Evolutionary conservation across 92 coral and sea anemone species (phyloP).

Genomic region (Muricea muricata): DNA sequence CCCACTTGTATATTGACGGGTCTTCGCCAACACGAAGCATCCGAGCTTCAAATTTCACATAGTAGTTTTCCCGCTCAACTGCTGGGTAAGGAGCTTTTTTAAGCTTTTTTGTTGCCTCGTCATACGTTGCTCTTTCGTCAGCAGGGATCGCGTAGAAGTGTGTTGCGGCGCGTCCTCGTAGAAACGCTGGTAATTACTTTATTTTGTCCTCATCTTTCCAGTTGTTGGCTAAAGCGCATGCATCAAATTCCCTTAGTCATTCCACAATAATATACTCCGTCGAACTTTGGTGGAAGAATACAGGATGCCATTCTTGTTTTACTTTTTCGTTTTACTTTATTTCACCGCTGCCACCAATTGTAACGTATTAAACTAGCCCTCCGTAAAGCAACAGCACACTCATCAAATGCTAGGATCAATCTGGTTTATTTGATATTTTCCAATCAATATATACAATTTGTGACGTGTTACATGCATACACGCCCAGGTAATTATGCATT

Average conservation of each 20-base stretch:
- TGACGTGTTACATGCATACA: no score
- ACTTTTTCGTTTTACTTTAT: no score
- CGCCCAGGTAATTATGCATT: no score
- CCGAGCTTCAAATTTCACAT: not conserved
- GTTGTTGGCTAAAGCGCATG: conserved; percentile 12
- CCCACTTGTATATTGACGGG: conserved; percentile 20
- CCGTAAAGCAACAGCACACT: no score
- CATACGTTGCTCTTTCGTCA: not conserved
- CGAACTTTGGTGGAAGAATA: not conserved
- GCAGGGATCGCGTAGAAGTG: conserved; percentile 58
- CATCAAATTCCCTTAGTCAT: conserved; percentile 13
- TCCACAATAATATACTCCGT: not conserved
- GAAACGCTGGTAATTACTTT: conserved; percentile 11
- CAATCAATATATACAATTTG: no score
- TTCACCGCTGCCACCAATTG: no score
- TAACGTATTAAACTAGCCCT: no score
- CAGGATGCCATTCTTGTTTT: not conserved
- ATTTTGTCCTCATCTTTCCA: conserved; percentile 22
- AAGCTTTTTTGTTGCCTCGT: not conserved
- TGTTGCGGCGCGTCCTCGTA: conserved; percentile 27
- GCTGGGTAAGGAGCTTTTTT: not conserved
- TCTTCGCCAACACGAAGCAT: conserved; percentile 20
- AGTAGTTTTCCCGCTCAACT: not conserved
- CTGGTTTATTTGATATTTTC: no score
- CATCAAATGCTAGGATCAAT: no score